These are phyloP conservation scores for Ferrisia virgata DNA, from an alignment of 2,888 invertebrate genomes.

Conservation along the genomic window DNA sequence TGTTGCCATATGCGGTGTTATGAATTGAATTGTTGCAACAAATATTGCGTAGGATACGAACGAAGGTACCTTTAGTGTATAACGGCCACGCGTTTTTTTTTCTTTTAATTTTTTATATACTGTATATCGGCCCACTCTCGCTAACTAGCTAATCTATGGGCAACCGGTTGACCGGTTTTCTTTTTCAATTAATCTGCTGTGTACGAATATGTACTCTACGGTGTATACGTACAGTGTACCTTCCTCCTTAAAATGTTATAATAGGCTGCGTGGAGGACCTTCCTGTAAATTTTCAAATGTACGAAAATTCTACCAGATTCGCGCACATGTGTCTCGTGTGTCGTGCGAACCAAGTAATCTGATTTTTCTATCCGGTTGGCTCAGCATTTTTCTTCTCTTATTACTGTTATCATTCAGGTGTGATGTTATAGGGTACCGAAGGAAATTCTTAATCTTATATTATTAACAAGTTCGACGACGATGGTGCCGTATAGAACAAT, in stretches of 20 bases:
- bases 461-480: background rate
- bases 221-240: too few species aligned
- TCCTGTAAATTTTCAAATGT: too few species aligned
- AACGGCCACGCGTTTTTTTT: slow-evolving; percentile 22
- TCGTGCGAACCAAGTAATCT: background rate
- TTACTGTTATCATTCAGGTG: background rate
- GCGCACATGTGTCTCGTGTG: too few species aligned
- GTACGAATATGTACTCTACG: background rate
- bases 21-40: slow-evolving; percentile 34
- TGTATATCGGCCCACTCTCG: background rate
- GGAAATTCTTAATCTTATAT: background rate
- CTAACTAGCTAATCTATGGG: slow-evolving; percentile 5
- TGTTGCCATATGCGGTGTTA: slow-evolving; percentile 33
- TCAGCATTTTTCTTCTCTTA: background rate
- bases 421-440: too few species aligned
- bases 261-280: too few species aligned
- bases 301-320: too few species aligned
- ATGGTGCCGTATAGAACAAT: background rate
- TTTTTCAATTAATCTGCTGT: slow-evolving; percentile 1
- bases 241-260: too few species aligned
- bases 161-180: slow-evolving; percentile 19
- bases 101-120: background rate
- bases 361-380: background rate
- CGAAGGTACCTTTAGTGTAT: background rate
- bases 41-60: slow-evolving; percentile 35